Percentiles rank a stretch among this genome's conserved stretches.
These are phyloP conservation scores for Lutjanus campechanus DNA, from an alignment of 2,797 vertebrate species.

Conservation along the genomic window DNA sequence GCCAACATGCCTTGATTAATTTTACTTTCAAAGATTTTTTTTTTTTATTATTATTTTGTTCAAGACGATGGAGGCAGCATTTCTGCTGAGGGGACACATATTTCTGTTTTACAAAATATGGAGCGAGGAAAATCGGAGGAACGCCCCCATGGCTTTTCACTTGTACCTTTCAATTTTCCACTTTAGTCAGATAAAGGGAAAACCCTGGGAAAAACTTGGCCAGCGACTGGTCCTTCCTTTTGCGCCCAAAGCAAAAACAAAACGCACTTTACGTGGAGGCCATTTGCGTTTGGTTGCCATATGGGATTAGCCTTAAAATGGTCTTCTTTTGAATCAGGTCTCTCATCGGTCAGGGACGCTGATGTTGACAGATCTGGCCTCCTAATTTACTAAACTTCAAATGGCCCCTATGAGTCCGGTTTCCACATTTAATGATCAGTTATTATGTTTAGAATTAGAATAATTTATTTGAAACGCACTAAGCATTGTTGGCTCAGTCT, in stretches of 20 bases:
- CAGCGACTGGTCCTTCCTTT: slow-evolving; percentile 57
- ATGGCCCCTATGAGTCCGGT: neutral
- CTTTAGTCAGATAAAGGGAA: slow-evolving; percentile 76
- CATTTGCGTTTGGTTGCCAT: slow-evolving; percentile 53
- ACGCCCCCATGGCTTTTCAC: slow-evolving; percentile 83
- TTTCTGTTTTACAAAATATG: slow-evolving; percentile 77
- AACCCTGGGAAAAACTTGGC: slow-evolving; percentile 78
- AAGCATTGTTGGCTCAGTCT: neutral
- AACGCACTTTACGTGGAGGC: slow-evolving; percentile 36
- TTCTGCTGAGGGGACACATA: slow-evolving; percentile 62
- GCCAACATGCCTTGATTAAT: neutral
- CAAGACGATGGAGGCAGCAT: slow-evolving; percentile 20
- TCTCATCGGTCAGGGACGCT: neutral
- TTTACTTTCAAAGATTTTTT: neutral
- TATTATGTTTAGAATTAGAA: neutral
- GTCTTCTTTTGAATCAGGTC: neutral
- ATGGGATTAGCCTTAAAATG: slow-evolving; percentile 38
- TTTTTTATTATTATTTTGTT: slow-evolving; percentile 3
- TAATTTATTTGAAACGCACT: neutral
- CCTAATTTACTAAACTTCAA: neutral
- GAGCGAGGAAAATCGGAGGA: slow-evolving; percentile 85
- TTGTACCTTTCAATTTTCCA: slow-evolving; percentile 83
- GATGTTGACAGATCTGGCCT: neutral
- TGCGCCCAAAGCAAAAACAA: slow-evolving; percentile 44
- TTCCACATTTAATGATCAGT: neutral